Evolutionary conservation across 2,888 invertebrate genomes (phyloP), one percentile per base, ranked within the genome.

Genomic region (Rosalia funebris): DNA sequence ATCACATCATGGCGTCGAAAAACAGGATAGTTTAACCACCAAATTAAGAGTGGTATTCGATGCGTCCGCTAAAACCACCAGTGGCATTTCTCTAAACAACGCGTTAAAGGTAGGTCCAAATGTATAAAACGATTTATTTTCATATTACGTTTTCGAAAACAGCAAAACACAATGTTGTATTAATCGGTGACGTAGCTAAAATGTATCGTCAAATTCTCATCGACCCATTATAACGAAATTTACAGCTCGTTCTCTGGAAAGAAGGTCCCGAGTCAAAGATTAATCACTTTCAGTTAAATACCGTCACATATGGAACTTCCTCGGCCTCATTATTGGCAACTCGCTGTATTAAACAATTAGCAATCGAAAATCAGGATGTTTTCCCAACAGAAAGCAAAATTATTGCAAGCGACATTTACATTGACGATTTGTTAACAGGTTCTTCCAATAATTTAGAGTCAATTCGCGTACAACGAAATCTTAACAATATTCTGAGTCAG

Each of bases 1-100:
- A 12, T 54, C 47, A 9, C 53, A 55, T 48, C 47, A 54, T 10
- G 4, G 15, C 10, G 50, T 50, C 4, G 37, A 42, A 45, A 57
- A 52, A 34, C 10, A 20, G 5, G 44, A 41, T 3, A 46, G 54
- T 7, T 7, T n/a, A 42, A 42, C 19, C 17, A 42, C 42, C 2
- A 19, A 39, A 9, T 9, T 39, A 1, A 16, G 39, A 9, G 39
- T 39, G 10, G 15, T 39, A 9, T 39, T 39, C 9, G 39, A 39
- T 16, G 39, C 7, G 1, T 7, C 7, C 7, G 10, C 7, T 2
- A 39, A 39, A 39, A 7, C 39, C 1, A 16, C 15, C 1, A 14
- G 15, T 1, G 39, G 37, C 1, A 3, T 37, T 7, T 37, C 37
- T 1, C 37, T 37, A 1, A 37, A 37, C 7, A 14, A 37, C 14